Conservation (phyloP, 2,797 vertebrate species). For the Argya squamiceps region DNA sequence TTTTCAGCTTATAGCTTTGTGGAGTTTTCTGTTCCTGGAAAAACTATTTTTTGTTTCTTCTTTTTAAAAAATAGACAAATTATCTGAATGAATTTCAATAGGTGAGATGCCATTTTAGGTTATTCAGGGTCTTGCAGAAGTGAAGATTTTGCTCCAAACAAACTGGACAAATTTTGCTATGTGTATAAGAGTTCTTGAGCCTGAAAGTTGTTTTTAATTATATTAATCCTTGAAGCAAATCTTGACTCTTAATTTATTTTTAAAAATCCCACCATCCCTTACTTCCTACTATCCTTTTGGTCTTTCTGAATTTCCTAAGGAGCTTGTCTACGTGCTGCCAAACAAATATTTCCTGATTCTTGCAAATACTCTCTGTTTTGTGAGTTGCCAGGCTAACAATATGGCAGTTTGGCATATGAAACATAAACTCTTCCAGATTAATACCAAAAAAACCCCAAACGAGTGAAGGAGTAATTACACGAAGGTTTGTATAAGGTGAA, state of each 20-base stretch:
- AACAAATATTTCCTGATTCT: neutral
- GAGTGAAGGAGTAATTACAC: neutral
- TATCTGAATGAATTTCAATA: neutral
- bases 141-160: neutral
- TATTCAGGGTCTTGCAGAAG: neutral
- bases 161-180: neutral
- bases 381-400: neutral
- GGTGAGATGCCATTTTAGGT: neutral
- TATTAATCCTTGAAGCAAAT: neutral
- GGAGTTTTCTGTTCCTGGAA: neutral
- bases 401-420: neutral
- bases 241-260: neutral
- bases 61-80: neutral
- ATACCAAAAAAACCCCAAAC: neutral
- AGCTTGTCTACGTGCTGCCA: neutral
- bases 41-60: neutral
- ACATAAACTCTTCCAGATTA: neutral
- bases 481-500: neutral
- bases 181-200: neutral
- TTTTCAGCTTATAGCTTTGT: neutral
- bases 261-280: neutral
- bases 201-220: neutral
- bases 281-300: neutral
- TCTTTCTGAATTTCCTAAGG: neutral
- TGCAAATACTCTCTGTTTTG: neutral